Conservation (phyloP, 2,113 vertebrate genomes). For the Rhodinocichla rosea region DNA sequence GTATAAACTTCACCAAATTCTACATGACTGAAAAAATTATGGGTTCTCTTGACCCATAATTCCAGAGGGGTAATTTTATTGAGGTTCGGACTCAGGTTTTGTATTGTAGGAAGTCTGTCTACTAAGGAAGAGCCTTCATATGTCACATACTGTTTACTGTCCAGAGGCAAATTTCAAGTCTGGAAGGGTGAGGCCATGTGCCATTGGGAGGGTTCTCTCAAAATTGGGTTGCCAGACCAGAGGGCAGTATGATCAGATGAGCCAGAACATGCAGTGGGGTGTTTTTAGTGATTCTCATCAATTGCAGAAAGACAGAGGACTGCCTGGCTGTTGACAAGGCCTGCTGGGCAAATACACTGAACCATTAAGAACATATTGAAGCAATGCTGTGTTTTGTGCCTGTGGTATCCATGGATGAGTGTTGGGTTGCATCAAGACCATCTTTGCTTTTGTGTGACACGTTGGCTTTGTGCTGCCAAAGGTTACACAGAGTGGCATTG, state of each 20-base stretch:
- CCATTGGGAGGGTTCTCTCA: background rate
- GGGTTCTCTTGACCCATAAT: background rate
- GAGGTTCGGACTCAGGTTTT: background rate
- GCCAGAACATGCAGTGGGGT: background rate
- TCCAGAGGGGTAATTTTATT: background rate
- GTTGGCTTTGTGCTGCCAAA: background rate
- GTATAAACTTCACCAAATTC: background rate
- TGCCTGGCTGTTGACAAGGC: background rate
- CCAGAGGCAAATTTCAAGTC: background rate
- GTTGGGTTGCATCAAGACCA: background rate
- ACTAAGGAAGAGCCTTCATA: background rate
- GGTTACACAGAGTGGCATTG: background rate
- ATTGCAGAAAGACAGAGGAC: background rate
- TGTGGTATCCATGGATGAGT: background rate
- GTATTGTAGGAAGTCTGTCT: background rate
- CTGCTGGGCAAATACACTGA: background rate
- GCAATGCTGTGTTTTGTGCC: background rate
- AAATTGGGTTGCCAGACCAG: accelerated
- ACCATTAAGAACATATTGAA: background rate
- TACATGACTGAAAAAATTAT: background rate
- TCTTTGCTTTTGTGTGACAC: background rate
- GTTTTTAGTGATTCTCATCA: background rate
- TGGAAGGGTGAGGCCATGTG: background rate
- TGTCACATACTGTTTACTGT: background rate
- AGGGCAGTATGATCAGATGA: background rate